These are phyloP conservation scores for Caerostris darwini DNA, from an alignment of 1,140 invertebrate genomes.

Conservation along the genomic window DNA sequence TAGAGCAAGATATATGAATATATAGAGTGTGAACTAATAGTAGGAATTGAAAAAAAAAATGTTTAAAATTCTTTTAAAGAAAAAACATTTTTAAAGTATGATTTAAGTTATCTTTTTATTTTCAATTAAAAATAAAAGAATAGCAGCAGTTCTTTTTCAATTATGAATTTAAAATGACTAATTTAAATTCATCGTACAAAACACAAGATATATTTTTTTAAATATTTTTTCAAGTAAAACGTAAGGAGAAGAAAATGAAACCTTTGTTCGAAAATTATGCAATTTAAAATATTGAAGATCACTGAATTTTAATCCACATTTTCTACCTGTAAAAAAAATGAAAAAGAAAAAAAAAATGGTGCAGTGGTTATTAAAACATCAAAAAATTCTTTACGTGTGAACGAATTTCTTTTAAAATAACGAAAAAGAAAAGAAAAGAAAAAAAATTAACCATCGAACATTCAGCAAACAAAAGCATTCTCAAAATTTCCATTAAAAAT, in stretches of 20 bases:
- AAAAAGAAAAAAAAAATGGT: too few species aligned
- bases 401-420: neutral
- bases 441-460: neutral
- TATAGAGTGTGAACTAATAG: too few species aligned
- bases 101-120: too few species aligned
- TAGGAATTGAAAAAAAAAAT: too few species aligned
- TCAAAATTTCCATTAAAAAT: slow-evolving; percentile 24
- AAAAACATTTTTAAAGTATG: too few species aligned
- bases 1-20: too few species aligned
- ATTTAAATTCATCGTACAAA: neutral
- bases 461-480: neutral
- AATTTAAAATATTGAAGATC: neutral
- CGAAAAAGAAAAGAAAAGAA: neutral
- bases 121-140: neutral
- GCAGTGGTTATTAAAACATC: neutral
- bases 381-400: neutral
- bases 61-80: too few species aligned
- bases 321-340: neutral
- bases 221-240: neutral
- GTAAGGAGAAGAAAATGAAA: neutral
- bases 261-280: slow-evolving; percentile 3
- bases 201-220: neutral
- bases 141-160: neutral
- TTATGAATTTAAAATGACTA: neutral
- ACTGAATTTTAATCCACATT: slow-evolving; percentile 13